These are phyloP conservation scores for Vimba vimba DNA, from an alignment of 2,113 vertebrate genomes.

Conservation along the genomic window DNA sequence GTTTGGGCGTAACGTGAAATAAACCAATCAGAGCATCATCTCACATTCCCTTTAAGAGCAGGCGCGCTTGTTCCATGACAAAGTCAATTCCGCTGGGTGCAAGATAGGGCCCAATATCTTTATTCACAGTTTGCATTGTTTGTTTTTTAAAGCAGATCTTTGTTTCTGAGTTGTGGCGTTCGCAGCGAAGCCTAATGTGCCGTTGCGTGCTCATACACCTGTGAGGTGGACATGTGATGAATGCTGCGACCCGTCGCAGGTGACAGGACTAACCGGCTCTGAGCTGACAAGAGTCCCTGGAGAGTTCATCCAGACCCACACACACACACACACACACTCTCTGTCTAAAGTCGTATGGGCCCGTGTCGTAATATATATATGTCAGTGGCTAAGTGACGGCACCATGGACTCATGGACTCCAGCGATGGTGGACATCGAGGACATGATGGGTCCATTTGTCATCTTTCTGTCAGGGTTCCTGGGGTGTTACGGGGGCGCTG, in stretches of 20 bases:
- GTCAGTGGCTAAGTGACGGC: constrained; percentile 44
- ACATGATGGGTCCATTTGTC: constrained; percentile 55
- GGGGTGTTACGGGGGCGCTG: constrained; percentile 26
- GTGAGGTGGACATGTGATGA: constrained; percentile 20
- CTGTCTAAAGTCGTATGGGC: constrained; percentile 22
- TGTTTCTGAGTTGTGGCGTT: neutral
- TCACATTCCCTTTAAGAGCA: too few relatives aligned
- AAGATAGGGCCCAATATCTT: too few relatives aligned
- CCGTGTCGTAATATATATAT: constrained; percentile 52
- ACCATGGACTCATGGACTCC: constrained; percentile 28
- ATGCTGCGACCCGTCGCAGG: constrained; percentile 21
- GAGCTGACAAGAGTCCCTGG: constrained; percentile 8
- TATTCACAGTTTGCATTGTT: neutral
- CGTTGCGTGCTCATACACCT: constrained; percentile 3
- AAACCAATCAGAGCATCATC: too few relatives aligned
- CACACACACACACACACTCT: neutral
- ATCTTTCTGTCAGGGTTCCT: constrained; percentile 51
- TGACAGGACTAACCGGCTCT: constrained; percentile 39
- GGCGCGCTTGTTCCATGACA: too few relatives aligned
- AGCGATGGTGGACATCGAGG: constrained; percentile 45
- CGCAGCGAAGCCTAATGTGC: neutral
- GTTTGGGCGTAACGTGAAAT: too few relatives aligned
- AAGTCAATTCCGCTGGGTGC: too few relatives aligned
- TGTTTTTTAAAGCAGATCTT: neutral
- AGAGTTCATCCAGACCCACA: constrained; percentile 34